Base-by-base conservation (phyloP, 2,797 vertebrate genomes). In the Chelidonichthys spinosus region DNA sequence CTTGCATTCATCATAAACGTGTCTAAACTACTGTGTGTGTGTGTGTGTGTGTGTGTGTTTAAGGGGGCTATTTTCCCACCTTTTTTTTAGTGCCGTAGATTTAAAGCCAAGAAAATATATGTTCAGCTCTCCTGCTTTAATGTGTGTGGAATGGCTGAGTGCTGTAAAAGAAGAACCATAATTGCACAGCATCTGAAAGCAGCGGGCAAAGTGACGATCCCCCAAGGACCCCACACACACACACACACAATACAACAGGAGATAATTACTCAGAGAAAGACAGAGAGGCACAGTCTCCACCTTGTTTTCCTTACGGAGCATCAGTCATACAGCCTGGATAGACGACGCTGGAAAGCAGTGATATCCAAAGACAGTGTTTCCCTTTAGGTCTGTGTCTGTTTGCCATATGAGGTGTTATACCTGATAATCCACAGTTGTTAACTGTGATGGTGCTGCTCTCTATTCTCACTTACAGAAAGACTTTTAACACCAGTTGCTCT, bases 101-200 rank as follows among this genome's bases (percentile, higher is more conserved):
- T 90, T 83, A 75, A 87, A 90, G 77, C 72, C 18, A 79, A 79
- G 84, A 78, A 89, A 89, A 89, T 92, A 82, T 89, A 85, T 81
- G 85, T 79, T 74, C 79, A 71, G 62, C 66, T 69, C 86, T 78
- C 62, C 72, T 87, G 79, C 75, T 84, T 87, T 92, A 93, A 90
- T 92, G 91, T 85, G 76, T 76, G 85, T 85, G 83, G 89, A 94
- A 93, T 82, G 73, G 88, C 85, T 83, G 77, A 90, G 90, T 86
- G 90, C 86, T 85, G 87, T 90, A 88, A 94, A 92, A 92, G 65
- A 47, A 62, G 62, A 74, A 74, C 79, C 87, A 88, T 96, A 95
- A 96, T 95, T 94, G 93, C 82, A 52, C 63, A 15, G 35, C 77
- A 79, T 84, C 63, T 85, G 85, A 85, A 88, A 52, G n/a, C 49